Percentiles rank a stretch among this genome's conserved stretches.
These are phyloP conservation scores for Aegotheles bennettii DNA, from an alignment of 2,113 vertebrate species.

Conservation along the genomic window DNA sequence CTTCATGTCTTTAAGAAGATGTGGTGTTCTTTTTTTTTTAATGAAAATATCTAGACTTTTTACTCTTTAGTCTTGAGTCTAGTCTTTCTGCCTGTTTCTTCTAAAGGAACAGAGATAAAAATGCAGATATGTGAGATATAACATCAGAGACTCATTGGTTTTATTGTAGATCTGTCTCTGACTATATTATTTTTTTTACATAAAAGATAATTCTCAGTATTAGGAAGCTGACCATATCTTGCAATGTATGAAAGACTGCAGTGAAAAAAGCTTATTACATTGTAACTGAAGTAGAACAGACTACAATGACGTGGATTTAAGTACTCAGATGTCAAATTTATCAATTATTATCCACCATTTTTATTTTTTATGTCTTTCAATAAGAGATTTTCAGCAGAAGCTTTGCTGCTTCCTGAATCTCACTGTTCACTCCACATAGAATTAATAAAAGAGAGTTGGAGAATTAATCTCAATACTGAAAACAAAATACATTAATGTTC, in stretches of 20 bases:
- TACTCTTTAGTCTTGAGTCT: not conserved
- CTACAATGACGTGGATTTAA: not conserved
- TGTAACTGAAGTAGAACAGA: not conserved
- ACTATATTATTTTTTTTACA: not conserved
- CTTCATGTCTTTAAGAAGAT: not conserved
- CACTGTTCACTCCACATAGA: not conserved
- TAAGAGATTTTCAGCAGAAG: not conserved
- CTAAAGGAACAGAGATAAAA: not conserved
- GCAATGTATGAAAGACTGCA: not conserved
- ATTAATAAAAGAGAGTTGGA: not conserved
- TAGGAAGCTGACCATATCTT: not conserved
- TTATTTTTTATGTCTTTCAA: not conserved
- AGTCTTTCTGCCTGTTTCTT: not conserved
- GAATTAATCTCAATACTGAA: not conserved
- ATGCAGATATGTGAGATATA: not conserved
- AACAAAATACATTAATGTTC: not conserved
- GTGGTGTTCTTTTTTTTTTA: not conserved
- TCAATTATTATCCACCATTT: not conserved
- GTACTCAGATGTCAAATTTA: not conserved
- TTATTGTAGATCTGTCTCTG: not conserved
- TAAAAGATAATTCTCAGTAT: not conserved
- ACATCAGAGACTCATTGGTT: not conserved
- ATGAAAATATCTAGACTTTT: not conserved
- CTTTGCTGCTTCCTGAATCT: not conserved
- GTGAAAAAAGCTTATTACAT: not conserved